A percentile compares a stretch with the other conserved stretches of the same genome.
Evolutionary conservation across 1,140 invertebrate species (phyloP).

Genomic region (Dendrolimus kikuchii): DNA sequence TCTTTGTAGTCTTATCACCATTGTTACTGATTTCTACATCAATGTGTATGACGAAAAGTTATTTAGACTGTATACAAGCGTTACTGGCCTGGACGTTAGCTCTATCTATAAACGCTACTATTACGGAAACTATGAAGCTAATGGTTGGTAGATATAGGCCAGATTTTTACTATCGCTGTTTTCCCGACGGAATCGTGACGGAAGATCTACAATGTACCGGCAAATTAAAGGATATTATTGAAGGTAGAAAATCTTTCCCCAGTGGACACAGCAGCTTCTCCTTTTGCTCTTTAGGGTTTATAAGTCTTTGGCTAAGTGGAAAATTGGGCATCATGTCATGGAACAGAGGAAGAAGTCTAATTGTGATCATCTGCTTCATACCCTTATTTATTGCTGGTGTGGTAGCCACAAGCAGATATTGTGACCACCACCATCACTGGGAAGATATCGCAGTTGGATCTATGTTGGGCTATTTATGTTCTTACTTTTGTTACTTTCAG

Average conservation of each 20-base stretch:
- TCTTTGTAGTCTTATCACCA: constrained; percentile 75
- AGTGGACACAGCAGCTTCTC: constrained; percentile 90
- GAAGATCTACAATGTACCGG: constrained; percentile 78
- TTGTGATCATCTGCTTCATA: constrained; percentile 72
- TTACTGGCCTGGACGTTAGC: constrained; percentile 71
- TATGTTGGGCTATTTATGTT: constrained; percentile 15
- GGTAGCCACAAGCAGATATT: constrained; percentile 83
- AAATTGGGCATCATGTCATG: constrained; percentile 78
- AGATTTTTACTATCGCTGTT: constrained; percentile 87
- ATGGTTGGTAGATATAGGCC: constrained; percentile 84
- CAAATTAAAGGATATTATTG: constrained; percentile 73
- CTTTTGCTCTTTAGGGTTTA: constrained; percentile 82
- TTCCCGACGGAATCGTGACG: constrained; percentile 79
- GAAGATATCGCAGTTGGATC: constrained; percentile 68
- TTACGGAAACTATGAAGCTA: constrained; percentile 83
- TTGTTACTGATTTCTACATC: constrained; percentile 71
- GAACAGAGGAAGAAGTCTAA: constrained; percentile 61
- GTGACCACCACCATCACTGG: constrained; percentile 92
- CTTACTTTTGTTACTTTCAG: constrained; percentile 22
- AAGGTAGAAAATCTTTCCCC: constrained; percentile 91
- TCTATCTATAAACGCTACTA: constrained; percentile 78
- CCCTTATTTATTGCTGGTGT: constrained; percentile 76
- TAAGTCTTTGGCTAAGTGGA: constrained; percentile 80
- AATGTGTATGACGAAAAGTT: constrained; percentile 34
- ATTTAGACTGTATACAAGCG: constrained; percentile 23